Conservation (phyloP, 1,140 invertebrate genomes). For the Andricus grossulariae region DNA sequence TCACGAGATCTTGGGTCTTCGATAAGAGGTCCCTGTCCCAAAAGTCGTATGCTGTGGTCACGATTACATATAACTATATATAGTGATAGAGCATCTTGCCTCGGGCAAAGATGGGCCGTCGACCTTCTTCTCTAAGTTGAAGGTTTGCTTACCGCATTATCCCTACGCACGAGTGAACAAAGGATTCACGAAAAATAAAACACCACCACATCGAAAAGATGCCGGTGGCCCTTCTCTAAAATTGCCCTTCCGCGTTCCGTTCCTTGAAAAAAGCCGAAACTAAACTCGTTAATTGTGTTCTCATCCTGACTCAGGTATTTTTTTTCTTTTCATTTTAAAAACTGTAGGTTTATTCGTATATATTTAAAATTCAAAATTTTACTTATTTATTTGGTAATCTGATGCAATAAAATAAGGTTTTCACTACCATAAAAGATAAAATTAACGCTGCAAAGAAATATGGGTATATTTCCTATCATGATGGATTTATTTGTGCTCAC, state of each 20-base stretch:
- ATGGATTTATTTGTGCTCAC: too few species aligned
- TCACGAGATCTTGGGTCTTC: not conserved
- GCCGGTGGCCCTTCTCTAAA: constrained; percentile 26
- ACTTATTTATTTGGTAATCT: too few species aligned
- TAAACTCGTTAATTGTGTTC: constrained; percentile 26
- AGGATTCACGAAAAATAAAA: constrained; percentile 27
- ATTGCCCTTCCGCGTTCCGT: constrained; percentile 30
- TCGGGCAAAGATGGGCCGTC: constrained; percentile 1
- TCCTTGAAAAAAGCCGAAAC: constrained; percentile 16
- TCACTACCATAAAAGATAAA: too few species aligned
- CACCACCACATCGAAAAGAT: not conserved
- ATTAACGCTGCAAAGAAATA: too few species aligned
- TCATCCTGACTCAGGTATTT: not conserved
- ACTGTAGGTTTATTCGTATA: not conserved
- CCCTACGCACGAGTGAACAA: constrained; percentile 28
- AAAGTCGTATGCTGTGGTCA: not conserved
- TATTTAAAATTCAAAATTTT: not conserved
- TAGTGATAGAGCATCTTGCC: constrained; percentile 17
- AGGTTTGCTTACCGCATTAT: constrained; percentile 28
- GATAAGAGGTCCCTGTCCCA: constrained; percentile 6
- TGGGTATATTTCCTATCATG: too few species aligned
- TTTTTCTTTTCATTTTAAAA: not conserved
- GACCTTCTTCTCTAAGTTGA: constrained; percentile 5
- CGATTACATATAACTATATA: not conserved
- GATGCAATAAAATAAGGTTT: too few species aligned